A percentile compares a stretch with the other conserved stretches of the same genome.
Evolutionary conservation across 2,113 vertebrate species (phyloP).

Genomic region (Rattus rattus): DNA sequence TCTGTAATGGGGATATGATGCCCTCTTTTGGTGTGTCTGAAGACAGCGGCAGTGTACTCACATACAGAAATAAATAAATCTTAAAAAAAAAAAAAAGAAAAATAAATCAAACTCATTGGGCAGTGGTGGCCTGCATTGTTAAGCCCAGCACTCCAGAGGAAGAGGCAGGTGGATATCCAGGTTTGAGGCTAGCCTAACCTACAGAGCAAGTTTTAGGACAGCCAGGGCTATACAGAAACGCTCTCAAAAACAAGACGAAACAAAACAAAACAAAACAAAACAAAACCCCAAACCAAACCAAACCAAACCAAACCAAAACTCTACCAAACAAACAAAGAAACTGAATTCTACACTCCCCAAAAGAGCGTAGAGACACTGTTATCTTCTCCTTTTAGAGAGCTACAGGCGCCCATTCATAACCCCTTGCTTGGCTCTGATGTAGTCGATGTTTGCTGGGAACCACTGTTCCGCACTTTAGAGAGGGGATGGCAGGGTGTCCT

Average conservation of each 20-base stretch:
- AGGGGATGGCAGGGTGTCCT: not conserved
- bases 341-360: not conserved
- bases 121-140: not conserved
- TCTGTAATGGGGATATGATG: no score
- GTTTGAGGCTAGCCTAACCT: not conserved
- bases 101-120: not conserved
- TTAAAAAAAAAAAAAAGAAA: no score
- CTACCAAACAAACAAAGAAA: not conserved
- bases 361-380: conserved; percentile 19
- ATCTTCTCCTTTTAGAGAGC: conserved; percentile 6
- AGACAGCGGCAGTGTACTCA: no score
- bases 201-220: not conserved
- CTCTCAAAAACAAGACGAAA: not conserved
- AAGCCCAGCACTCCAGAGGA: not conserved
- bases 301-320: not conserved
- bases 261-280: not conserved
- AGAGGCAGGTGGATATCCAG: not conserved
- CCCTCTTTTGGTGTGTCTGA: no score
- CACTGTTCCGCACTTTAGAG: not conserved
- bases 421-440: not conserved
- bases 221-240: not conserved
- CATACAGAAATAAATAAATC: no score
- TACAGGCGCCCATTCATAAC: conserved; percentile 18
- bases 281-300: not conserved
- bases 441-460: conserved; percentile 5